Conservation (phyloP, 2,888 invertebrate genomes). For the Myathropa florea region DNA sequence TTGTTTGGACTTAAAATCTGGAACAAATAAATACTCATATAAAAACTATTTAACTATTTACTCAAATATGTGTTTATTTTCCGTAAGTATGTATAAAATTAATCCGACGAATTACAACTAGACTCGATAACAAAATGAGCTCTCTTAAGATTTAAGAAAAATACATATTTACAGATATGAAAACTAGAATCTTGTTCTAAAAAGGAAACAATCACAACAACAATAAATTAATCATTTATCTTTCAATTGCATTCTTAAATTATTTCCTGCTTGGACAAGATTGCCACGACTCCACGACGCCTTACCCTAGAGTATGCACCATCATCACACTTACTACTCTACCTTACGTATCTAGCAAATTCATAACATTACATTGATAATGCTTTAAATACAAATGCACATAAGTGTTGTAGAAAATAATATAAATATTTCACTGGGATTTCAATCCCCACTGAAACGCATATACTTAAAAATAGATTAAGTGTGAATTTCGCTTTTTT, state of each 20-base stretch:
- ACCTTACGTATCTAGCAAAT: conserved; percentile 23
- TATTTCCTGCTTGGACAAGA: conserved; percentile 22
- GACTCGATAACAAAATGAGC: background rate
- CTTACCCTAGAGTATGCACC: conserved; percentile 64
- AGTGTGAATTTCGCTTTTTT: background rate
- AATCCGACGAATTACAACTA: background rate
- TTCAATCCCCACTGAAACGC: background rate
- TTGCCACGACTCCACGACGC: conserved; percentile 2
- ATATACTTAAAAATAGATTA: background rate
- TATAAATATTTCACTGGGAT: conserved; percentile 45
- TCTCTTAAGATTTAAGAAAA: background rate
- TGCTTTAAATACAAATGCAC: background rate
- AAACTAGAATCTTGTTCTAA: background rate
- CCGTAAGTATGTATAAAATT: background rate
- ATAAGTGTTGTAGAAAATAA: background rate
- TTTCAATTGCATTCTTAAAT: conserved; percentile 21
- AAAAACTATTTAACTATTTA: background rate
- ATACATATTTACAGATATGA: conserved; percentile 33
- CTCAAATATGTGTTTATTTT: background rate
- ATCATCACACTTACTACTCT: conserved; percentile 17
- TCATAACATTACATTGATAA: background rate
- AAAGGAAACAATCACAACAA: conserved; percentile 60
- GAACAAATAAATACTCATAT: no score
- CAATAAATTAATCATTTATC: conserved; percentile 49
- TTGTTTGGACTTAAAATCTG: no score